Percentiles rank a stretch among this genome's conserved stretches.
Conservation (phyloP, 2,797 vertebrate species). For the Coilia nasus region DNA sequence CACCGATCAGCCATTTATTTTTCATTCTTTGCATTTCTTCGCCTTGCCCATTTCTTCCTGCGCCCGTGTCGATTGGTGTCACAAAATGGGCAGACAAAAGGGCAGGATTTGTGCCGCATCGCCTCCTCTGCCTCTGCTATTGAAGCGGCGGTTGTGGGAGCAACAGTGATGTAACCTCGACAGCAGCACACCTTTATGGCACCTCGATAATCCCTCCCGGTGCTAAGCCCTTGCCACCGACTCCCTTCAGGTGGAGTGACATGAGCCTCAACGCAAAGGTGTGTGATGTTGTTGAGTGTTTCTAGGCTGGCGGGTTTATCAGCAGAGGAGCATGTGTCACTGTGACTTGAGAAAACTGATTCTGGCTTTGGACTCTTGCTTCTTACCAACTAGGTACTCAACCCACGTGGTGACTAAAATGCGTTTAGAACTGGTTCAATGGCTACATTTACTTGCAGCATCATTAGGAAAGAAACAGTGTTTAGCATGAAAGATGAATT, state of each 20-base stretch:
- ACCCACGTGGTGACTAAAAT: background rate
- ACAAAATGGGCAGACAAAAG: slow-evolving; percentile 9
- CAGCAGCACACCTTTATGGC: slow-evolving; percentile 13
- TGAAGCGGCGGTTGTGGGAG: background rate
- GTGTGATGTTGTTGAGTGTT: slow-evolving; percentile 19
- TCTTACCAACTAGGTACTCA: slow-evolving; percentile 16
- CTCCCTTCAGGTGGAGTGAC: slow-evolving; percentile 11
- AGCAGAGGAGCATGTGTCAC: background rate
- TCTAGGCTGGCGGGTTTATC: slow-evolving; percentile 1
- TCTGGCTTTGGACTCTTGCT: background rate
- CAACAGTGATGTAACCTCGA: background rate
- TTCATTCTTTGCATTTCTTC: background rate
- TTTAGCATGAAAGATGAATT: background rate
- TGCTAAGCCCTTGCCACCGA: background rate
- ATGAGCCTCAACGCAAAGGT: background rate
- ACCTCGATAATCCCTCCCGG: background rate
- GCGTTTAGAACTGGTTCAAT: background rate
- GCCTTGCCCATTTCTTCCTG: background rate
- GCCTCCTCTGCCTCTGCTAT: slow-evolving; percentile 5
- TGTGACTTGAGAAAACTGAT: slow-evolving; percentile 6
- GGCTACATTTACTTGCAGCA: background rate
- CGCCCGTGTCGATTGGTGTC: background rate
- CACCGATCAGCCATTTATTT: background rate
- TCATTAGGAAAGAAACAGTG: background rate
- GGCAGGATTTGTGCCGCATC: background rate